Percentiles rank a stretch among this genome's conserved stretches.
phyloP scores from a whole-genome alignment of 2,113 vertebrate genomes.

The Nansenia antarctica region DNA sequence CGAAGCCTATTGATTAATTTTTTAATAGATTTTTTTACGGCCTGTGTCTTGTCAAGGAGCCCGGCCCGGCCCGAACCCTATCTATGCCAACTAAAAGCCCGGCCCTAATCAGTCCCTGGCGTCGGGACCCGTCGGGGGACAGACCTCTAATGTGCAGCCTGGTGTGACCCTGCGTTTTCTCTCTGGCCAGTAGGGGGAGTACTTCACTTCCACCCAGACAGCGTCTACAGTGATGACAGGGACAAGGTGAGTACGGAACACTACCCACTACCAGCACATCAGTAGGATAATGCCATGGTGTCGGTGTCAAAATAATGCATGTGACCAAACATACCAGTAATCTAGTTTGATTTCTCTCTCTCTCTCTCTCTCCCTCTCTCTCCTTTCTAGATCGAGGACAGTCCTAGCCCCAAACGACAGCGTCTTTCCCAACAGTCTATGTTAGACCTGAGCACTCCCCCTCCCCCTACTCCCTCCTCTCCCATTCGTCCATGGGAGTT shows the following conservation, averaged over 20 bases:
- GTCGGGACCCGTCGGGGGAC: no score
- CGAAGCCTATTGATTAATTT: no score
- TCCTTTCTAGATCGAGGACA: constrained; percentile 87
- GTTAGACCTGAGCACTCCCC: constrained; percentile 86
- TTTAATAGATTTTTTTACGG: no score
- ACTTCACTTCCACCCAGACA: constrained; percentile 72
- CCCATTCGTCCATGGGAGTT: constrained; percentile 99
- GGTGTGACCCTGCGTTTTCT: constrained; percentile 1
- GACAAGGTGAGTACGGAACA: constrained; percentile 65
- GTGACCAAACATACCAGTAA: background rate
- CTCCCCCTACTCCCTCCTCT: constrained; percentile 90
- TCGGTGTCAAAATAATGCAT: background rate
- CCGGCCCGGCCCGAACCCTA: no score
- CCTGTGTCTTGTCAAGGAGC: no score
- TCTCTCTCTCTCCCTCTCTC: background rate
- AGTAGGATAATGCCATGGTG: background rate
- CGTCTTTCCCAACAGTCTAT: constrained; percentile 93
- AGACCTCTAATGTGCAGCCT: no score
- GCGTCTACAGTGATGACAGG: constrained; percentile 66
- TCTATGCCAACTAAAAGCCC: no score
- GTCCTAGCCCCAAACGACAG: constrained; percentile 94
- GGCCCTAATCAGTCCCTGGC: no score
- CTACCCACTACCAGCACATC: background rate
- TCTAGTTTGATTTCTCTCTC: background rate
- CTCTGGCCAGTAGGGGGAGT: constrained; percentile 55